phyloP scores from a whole-genome alignment of 1,140 invertebrate genomes.

The Drosophila triauraria region DNA sequence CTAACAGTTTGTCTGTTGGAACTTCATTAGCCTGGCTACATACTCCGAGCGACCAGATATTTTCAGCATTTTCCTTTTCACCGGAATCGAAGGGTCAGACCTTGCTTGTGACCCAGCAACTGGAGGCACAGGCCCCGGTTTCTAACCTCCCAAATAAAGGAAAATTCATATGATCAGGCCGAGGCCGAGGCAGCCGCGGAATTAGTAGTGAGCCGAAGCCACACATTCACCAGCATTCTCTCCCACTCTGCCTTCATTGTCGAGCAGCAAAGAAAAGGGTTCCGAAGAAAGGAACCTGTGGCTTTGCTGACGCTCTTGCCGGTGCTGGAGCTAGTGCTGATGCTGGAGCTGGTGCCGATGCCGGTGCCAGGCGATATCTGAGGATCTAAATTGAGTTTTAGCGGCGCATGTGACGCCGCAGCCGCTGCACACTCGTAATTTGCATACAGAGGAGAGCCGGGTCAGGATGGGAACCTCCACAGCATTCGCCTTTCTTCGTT shows the following conservation, averaged over 20 bases:
- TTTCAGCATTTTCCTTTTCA: slow-evolving; percentile 26
- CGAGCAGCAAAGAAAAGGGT: slow-evolving; percentile 1
- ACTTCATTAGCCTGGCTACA: slow-evolving; percentile 32
- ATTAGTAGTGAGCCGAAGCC: slow-evolving; percentile 33
- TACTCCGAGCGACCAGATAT: slow-evolving; percentile 6
- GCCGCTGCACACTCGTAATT: slow-evolving; percentile 67
- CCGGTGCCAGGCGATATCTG: slow-evolving; percentile 64
- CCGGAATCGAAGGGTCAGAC: slow-evolving; percentile 60
- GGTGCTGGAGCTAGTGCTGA: background rate
- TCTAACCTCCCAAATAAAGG: slow-evolving; percentile 8
- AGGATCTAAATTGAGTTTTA: slow-evolving; percentile 83
- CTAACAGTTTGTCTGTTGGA: slow-evolving; percentile 13
- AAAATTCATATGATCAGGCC: slow-evolving; percentile 51
- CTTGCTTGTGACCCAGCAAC: slow-evolving; percentile 55
- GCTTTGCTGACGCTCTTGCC: slow-evolving; percentile 24
- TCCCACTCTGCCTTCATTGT: slow-evolving; percentile 4
- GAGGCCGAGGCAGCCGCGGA: slow-evolving; percentile 29
- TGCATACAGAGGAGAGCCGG: slow-evolving; percentile 73
- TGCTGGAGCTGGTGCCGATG: slow-evolving; percentile 15
- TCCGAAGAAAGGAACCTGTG: slow-evolving; percentile 51
- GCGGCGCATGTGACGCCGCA: slow-evolving; percentile 76
- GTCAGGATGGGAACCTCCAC: slow-evolving; percentile 68
- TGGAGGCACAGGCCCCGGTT: slow-evolving; percentile 9
- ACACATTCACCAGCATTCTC: slow-evolving; percentile 14
- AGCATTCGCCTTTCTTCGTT: slow-evolving; percentile 40